A percentile compares a stretch with the other conserved stretches of the same genome.
phyloP scores from a whole-genome alignment of 1,140 invertebrate genomes.

The Drosophila baimaii region DNA sequence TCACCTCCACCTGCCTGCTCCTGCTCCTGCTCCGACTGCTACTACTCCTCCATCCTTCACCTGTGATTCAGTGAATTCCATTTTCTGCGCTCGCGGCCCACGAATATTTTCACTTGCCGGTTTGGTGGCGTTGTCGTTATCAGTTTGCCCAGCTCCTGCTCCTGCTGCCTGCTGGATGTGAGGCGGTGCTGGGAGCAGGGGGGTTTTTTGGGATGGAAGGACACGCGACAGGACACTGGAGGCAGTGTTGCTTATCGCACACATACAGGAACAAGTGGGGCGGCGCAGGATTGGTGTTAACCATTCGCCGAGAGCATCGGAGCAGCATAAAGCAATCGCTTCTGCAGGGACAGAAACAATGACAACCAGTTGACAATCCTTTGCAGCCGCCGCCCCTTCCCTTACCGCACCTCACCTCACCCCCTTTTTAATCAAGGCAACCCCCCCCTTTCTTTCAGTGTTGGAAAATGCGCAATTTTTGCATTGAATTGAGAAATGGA shows the following conservation, averaged over 20 bases:
- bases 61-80: constrained; percentile 58
- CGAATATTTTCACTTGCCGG: constrained; percentile 74
- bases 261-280: constrained; percentile 47
- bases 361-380: constrained; percentile 74
- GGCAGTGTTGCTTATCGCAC: constrained; percentile 66
- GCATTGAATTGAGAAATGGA: constrained; percentile 71
- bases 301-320: constrained; percentile 34
- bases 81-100: constrained; percentile 71
- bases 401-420: too few relatives aligned
- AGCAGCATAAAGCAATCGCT: constrained; percentile 53
- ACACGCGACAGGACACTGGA: constrained; percentile 49
- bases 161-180: constrained; percentile 7
- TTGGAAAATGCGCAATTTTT: constrained; percentile 71
- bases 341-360: constrained; percentile 70
- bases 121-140: constrained; percentile 60
- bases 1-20: constrained; percentile 10
- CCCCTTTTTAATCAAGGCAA: constrained; percentile 57
- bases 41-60: constrained; percentile 8
- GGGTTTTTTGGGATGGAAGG: constrained; percentile 31
- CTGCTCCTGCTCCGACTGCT: not conserved
- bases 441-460: constrained; percentile 61
- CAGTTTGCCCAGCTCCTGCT: constrained; percentile 34
- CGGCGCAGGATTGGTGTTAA: constrained; percentile 42
- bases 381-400: not conserved
- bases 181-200: not conserved